Percentiles rank a stretch among this genome's conserved stretches.
These are phyloP conservation scores for Pseudorhombus dupliciocellatus DNA, from an alignment of 2,113 vertebrate species.

Conservation along the genomic window DNA sequence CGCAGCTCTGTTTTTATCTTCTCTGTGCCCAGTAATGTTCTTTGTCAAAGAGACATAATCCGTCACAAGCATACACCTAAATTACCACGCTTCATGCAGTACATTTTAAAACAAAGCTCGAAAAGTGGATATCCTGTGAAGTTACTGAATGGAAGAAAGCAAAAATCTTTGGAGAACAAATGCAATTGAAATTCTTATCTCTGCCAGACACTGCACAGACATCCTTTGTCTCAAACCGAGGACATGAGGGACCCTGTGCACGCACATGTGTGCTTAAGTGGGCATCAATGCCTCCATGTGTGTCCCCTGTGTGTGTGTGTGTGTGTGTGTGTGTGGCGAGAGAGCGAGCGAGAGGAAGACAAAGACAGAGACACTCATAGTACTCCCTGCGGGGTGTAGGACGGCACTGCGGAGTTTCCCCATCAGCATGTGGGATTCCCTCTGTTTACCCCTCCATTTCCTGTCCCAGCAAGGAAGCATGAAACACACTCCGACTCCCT, in stretches of 20 bases:
- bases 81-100: constrained; percentile 34
- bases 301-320: background rate
- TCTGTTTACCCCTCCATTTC: constrained; percentile 75
- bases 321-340: background rate
- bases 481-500: constrained; percentile 52
- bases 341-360: background rate
- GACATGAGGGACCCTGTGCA: constrained; percentile 18
- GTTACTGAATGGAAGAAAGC: constrained; percentile 27
- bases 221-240: constrained; percentile 21
- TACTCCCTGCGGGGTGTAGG: constrained; percentile 36
- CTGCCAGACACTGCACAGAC: constrained; percentile 19
- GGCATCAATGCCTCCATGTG: constrained; percentile 5
- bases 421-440: constrained; percentile 74
- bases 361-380: constrained; percentile 5
- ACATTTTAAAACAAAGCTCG: constrained; percentile 38
- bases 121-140: constrained; percentile 20
- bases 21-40: constrained; percentile 1
- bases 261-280: constrained; percentile 26
- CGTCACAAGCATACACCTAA: constrained; percentile 28
- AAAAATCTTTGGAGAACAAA: constrained; percentile 40
- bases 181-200: constrained; percentile 33
- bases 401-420: constrained; percentile 55
- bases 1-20: constrained; percentile 15
- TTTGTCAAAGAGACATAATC: constrained; percentile 32
- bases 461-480: constrained; percentile 68